Evolutionary conservation across 2,113 vertebrate genomes (phyloP), one percentile per base, ranked within the genome.

Genomic region (Eira barbara): DNA sequence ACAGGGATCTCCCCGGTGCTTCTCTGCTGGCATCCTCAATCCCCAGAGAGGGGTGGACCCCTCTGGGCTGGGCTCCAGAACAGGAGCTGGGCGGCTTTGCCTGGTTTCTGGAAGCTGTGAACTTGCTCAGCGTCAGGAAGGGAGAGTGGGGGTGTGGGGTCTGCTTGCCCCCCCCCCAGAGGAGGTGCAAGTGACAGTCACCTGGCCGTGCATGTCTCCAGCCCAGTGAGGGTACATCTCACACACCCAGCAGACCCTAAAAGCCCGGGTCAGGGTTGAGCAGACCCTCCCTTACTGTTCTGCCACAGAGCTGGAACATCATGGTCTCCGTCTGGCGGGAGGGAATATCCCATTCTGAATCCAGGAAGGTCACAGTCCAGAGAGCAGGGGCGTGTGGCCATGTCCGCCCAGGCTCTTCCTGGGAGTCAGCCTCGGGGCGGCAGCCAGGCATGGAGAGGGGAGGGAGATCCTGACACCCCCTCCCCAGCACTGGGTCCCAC

Each of bases 341-440:
- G 27, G 31, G 49, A 11, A 13, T 86, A 31, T 42, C 18, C 29
- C 76, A 55, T 7, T 29, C 57, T 47, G 45, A 63, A 29, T 34
- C 7, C 1, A 12, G 69, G 61, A 18, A 2, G 6, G 57, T 57
- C 29, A 6, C 8, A 0, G 20, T 63, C 20, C 34, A 18, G 61
- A 88, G 23, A 61, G 21, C 57, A 39, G 1, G 27, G 63, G 18
- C 18, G 1, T 21, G 12, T 4, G 36, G 47, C 31, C 39, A n/a
- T 2, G 59, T 78, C 29, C 4, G 0, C 8, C 31, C 15, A 20
- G 31, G 13, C 4, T 31, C 34, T 73, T 34, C 5, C 65, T 36
- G 29, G 42, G 57, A 52, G 49, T 55, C 52, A 27, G 17, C 2
- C 0, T 0, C 13, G 17, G 45, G 69, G 17, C 21, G 0, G 11